Base-by-base conservation (phyloP, 1,140 invertebrate species). In the Teleogryllus occipitalis region DNA sequence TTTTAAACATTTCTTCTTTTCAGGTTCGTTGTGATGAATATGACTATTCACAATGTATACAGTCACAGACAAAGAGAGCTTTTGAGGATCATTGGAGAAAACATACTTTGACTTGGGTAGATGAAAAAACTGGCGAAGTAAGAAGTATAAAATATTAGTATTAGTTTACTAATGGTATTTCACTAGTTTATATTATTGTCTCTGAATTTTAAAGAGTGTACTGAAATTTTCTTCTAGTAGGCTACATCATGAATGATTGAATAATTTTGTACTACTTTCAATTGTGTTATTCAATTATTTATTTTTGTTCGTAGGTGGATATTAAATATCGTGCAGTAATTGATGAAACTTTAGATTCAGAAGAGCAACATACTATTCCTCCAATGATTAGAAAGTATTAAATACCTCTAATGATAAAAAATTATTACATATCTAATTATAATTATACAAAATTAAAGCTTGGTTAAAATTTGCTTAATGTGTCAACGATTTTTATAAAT, bases 31-130 rank as follows among this genome's bases (percentile, higher is more conserved):
- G 93, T 47, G 94, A 96, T 85, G 95, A 96, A 83, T 93, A 88
- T 83, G 93, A 96, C 85, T 96, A 94, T 84, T 87, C 88, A 46
- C 93, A 93, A 84, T 90, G 93, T 3, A 27, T 93, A 3, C 89
- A 91, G 80, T 89, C 89, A n/a, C 95, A 98, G 86, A 88, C 86
- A n/a, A 91, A 91, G 84, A 89, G 90, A 81, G 87, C 91, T 5
- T 86, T 93, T 77, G 90, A 92, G 81, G 85, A 97, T 81, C 96
- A 98, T 85, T 98, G 95, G 95, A 88, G 96, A 65, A 98, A 98
- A 85, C 96, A 98, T 86, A 96, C 96, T 0, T 85, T 98, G 8
- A 90, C 93, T 15, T 88, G 87, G 83, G 89, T 93, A 0, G 89
- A 96, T 81, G 82, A 86, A 3, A 86, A 88, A 46, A 91, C 89